Conservation (phyloP, 2,888 invertebrate species). For the Leptura quadrifasciata region DNA sequence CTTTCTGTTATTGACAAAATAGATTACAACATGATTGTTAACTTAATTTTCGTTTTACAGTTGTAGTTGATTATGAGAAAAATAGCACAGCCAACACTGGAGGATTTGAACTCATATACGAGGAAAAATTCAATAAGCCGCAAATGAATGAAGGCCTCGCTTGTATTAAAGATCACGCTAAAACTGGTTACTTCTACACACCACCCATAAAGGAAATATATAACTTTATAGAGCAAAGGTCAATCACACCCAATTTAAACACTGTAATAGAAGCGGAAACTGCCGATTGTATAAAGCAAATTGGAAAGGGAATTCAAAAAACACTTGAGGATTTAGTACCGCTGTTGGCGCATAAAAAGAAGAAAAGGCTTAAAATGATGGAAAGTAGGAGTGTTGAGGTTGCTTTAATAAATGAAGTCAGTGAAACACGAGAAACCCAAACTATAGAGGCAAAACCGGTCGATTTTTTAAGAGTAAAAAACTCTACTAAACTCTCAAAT, state of each 20-base stretch:
- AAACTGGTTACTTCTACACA: slow-evolving; percentile 55
- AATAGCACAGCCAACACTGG: slow-evolving; percentile 76
- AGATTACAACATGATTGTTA: background rate
- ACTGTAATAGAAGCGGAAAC: background rate
- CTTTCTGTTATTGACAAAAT: background rate
- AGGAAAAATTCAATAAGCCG: slow-evolving; percentile 53
- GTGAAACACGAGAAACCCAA: slow-evolving; percentile 27
- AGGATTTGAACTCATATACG: slow-evolving; percentile 75
- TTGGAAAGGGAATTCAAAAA: slow-evolving; percentile 51
- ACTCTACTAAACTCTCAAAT: background rate
- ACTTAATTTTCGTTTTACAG: slow-evolving; percentile 66
- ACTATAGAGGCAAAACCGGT: background rate
- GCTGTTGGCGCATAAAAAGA: slow-evolving; percentile 57
- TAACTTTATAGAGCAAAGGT: background rate
- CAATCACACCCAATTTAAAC: background rate
- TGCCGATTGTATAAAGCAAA: slow-evolving; percentile 19
- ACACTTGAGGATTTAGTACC: slow-evolving; percentile 58
- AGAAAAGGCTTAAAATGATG: slow-evolving; percentile 26
- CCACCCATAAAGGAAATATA: slow-evolving; percentile 31
- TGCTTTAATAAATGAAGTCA: slow-evolving; percentile 35
- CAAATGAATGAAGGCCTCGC: slow-evolving; percentile 36
- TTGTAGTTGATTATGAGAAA: slow-evolving; percentile 75
- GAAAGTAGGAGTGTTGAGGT: slow-evolving; percentile 38
- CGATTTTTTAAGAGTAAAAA: background rate
- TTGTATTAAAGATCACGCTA: slow-evolving; percentile 49